Evolutionary conservation across 2,113 vertebrate genomes (phyloP).

Genomic region (Myotis lucifugus): DNA sequence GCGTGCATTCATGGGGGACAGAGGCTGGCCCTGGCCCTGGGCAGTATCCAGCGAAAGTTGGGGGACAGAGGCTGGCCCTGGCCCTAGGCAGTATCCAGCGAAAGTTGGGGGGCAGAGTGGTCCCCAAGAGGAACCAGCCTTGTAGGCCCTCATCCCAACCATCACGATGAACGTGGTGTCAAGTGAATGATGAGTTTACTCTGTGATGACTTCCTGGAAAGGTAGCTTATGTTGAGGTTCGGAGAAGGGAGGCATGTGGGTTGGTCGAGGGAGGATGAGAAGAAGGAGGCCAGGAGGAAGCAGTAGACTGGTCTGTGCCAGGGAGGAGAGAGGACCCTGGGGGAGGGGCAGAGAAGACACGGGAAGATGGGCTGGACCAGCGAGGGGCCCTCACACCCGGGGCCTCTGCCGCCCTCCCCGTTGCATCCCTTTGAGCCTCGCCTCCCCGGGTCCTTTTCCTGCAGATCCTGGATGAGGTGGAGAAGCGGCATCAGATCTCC

Average conservation of each 20-base stretch:
- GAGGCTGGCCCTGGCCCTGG: neutral
- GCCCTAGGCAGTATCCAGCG: neutral
- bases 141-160: neutral
- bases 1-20: neutral
- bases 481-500: constrained; percentile 95
- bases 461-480: constrained; percentile 97
- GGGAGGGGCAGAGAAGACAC: neutral
- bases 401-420: neutral
- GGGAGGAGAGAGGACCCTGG: neutral
- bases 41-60: neutral
- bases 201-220: neutral
- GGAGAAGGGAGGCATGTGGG: neutral
- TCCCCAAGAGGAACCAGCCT: neutral
- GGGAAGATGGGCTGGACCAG: neutral
- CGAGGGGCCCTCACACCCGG: neutral
- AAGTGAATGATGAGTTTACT: neutral
- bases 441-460: neutral
- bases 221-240: neutral
- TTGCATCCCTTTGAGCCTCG: neutral
- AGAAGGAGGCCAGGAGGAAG: neutral
- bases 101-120: neutral
- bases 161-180: neutral
- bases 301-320: neutral
- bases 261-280: neutral
- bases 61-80: neutral